Conservation (phyloP, 1,140 invertebrate species). For the Eufriesea mexicana region DNA sequence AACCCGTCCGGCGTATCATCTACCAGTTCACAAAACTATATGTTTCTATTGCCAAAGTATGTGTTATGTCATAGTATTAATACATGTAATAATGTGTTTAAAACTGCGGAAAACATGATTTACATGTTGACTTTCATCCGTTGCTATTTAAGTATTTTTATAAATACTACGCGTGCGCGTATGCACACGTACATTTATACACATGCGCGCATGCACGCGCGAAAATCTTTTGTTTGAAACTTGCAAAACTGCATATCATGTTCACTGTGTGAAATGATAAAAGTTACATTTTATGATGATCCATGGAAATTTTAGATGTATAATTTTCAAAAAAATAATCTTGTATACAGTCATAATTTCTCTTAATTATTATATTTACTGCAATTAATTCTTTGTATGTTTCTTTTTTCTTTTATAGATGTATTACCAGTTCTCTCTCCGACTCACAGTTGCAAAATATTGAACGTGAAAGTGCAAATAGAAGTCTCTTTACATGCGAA, state of each 20-base stretch:
- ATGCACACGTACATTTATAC: no score
- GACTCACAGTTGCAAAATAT: constrained; percentile 83
- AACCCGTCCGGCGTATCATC: constrained; percentile 78
- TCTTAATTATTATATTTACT: constrained; percentile 4
- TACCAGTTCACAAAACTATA: constrained; percentile 80
- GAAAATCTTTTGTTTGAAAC: constrained; percentile 7
- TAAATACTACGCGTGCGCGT: neutral
- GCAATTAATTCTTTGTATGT: constrained; percentile 18
- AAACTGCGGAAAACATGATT: neutral
- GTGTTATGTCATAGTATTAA: constrained; percentile 2
- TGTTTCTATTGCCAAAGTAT: constrained; percentile 85
- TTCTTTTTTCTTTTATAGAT: constrained; percentile 80
- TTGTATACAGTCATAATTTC: neutral
- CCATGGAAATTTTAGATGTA: neutral
- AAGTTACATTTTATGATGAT: constrained; percentile 40
- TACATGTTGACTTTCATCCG: neutral
- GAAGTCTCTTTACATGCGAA: constrained; percentile 88
- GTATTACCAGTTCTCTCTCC: constrained; percentile 83
- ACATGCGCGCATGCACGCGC: no score
- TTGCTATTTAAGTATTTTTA: neutral
- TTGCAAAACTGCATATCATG: constrained; percentile 18
- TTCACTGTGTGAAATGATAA: constrained; percentile 23
- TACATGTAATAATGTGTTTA: neutral
- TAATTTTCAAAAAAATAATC: neutral
- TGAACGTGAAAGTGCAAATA: constrained; percentile 85